Conservation (phyloP, 2,113 vertebrate genomes). For the Myotis davidii region DNA sequence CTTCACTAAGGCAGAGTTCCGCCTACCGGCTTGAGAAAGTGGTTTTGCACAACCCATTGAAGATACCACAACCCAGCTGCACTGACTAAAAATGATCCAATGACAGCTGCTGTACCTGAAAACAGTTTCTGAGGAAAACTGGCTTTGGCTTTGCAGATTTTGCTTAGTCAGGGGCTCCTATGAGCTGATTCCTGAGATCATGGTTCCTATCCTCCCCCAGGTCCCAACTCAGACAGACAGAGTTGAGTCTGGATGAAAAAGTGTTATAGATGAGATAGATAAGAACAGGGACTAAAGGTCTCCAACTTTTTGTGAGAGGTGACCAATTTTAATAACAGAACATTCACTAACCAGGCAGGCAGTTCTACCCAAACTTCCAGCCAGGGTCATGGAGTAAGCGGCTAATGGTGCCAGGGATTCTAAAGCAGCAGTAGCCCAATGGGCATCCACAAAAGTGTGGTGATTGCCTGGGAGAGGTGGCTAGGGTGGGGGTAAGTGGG, state of each 20-base stretch:
- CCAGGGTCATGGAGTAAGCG: constrained; percentile 1
- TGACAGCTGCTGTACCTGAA: background rate
- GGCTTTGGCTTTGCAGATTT: background rate
- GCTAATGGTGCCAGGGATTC: background rate
- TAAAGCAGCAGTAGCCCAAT: background rate
- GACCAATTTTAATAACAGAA: constrained; percentile 3
- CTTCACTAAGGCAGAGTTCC: background rate
- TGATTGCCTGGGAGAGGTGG: background rate
- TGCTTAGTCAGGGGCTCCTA: background rate
- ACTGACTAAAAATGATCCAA: background rate
- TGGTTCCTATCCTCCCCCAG: background rate
- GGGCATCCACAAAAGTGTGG: background rate
- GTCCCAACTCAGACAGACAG: background rate
- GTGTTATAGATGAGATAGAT: background rate
- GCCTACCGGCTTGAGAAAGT: background rate
- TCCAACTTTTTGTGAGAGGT: background rate
- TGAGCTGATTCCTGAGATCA: background rate
- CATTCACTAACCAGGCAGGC: background rate
- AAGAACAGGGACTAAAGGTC: background rate
- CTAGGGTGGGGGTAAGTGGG: background rate
- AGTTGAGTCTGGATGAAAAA: constrained; percentile 5
- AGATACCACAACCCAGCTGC: background rate
- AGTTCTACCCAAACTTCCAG: background rate
- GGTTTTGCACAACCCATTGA: background rate
- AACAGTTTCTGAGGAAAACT: background rate